These are phyloP conservation scores for Willowsia nigromaculata DNA, from an alignment of 2,888 invertebrate species.

Conservation along the genomic window DNA sequence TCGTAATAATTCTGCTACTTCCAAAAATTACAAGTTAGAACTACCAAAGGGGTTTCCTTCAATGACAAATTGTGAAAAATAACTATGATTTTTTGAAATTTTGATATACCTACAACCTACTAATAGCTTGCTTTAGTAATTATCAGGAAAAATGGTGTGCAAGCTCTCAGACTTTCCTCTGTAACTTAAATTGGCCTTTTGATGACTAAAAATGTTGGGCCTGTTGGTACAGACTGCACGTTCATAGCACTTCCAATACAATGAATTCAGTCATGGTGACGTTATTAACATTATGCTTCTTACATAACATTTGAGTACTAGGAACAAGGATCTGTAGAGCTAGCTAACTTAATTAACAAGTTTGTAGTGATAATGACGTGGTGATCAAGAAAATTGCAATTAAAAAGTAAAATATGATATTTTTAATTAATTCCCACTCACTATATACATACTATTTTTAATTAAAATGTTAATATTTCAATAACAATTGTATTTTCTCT, in stretches of 20 bases:
- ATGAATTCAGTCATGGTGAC: not conserved
- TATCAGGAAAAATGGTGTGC: not conserved
- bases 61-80: too few relatives aligned
- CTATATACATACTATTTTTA: not conserved
- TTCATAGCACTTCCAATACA: constrained; percentile 8
- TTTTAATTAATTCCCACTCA: not conserved
- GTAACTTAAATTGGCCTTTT: constrained; percentile 13
- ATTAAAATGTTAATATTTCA: not conserved
- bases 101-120: not conserved
- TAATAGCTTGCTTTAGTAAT: not conserved
- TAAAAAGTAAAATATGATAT: not conserved
- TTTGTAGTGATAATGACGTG: not conserved
- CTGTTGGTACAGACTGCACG: constrained; percentile 21
- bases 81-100: not conserved
- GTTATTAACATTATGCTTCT: not conserved
- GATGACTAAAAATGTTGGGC: constrained; percentile 9
- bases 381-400: not conserved
- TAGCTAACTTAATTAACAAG: not conserved
- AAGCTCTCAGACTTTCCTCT: not conserved
- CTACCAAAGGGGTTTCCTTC: too few relatives aligned
- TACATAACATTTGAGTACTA: not conserved
- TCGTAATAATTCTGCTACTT: too few relatives aligned
- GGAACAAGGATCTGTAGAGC: not conserved
- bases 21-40: too few relatives aligned
- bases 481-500: not conserved